Base-by-base conservation (phyloP, 2,888 invertebrate genomes). In the Limnephilus rhombicus region DNA sequence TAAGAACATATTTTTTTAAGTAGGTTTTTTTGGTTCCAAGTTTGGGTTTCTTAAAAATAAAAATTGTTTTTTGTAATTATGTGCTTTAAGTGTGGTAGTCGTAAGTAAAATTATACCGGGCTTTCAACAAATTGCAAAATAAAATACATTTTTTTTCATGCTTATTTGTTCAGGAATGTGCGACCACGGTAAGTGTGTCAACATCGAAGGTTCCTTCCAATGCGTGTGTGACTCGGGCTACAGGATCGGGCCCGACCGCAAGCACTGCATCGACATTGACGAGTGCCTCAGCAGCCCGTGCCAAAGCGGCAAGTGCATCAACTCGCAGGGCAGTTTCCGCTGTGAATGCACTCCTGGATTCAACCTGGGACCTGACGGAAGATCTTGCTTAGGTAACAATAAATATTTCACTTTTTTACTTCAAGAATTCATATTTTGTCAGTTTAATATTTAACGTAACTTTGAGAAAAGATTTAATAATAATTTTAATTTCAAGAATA, bases 311-410 rank as follows among this genome's bases (percentile, higher is more conserved):
- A 96, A 96, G 24, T 98, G 98, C 94, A 96, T 96, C 94, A 98
- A 98, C 94, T 97, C 97, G 0, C 96, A 96, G 45, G 98, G 98
- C 31, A 97, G 97, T 94, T 98, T 97, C 94, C 95, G 97, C 29
- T 98, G 98, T 94, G 97, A 97, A 94, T 98, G 98, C 94, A 96
- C 96, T 92, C 95, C 96, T 7, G 98, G 97, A 49, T 97, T 98
- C 94, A 97, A 96, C 94, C 95, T 98, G 15, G 98, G 98, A 90
- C 97, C 97, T 80, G 98, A 98, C 95, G 98, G 98, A 68, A 96
- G 98, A 94, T 97, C 98, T 37, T 98, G 98, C 94, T 95, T 98
- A 94, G 98, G 98, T 98, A 94, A 80, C 81, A 34, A 31, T 34
- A 13, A 31, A 24, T 49, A 13, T 94, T 94, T 68, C 24, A 94